A percentile compares a stretch with the other conserved stretches of the same genome.
Evolutionary conservation across 2,113 vertebrate genomes (phyloP).

Genomic region (Cygnus atratus): DNA sequence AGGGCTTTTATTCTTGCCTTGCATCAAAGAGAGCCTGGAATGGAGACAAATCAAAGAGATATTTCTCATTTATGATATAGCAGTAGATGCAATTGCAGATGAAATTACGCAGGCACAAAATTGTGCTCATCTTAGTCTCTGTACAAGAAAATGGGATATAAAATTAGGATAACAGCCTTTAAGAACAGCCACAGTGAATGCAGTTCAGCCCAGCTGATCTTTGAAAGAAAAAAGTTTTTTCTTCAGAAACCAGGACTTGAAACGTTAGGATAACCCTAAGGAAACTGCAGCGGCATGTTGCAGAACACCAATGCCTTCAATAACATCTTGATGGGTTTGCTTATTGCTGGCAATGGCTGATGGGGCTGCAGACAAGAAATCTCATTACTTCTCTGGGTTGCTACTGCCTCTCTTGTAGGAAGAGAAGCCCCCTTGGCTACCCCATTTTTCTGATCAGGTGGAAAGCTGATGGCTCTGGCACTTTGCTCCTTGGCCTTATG

Average conservation of each 20-base stretch:
- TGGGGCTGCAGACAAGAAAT: neutral
- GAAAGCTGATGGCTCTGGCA: neutral
- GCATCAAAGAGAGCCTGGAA: neutral
- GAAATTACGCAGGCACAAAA: conserved; percentile 19
- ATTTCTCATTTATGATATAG: neutral
- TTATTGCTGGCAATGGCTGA: neutral
- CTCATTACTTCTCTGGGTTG: neutral
- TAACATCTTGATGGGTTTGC: neutral
- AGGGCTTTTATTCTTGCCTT: neutral
- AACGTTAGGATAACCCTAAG: neutral
- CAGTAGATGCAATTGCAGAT: neutral
- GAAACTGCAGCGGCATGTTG: neutral
- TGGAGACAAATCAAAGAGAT: neutral
- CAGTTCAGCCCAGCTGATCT: neutral
- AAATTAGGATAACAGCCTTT: conserved; percentile 17
- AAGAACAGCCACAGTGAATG: neutral
- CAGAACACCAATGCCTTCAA: neutral
- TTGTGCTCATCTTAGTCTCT: neutral
- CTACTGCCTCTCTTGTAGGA: neutral
- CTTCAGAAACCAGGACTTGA: neutral
- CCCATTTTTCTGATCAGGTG: neutral
- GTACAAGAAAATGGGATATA: neutral
- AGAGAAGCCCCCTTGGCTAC: neutral
- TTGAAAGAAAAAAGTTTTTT: neutral
- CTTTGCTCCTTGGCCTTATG: neutral